Base-by-base conservation (phyloP, 2,888 invertebrate species). In the Norana najaformis region DNA sequence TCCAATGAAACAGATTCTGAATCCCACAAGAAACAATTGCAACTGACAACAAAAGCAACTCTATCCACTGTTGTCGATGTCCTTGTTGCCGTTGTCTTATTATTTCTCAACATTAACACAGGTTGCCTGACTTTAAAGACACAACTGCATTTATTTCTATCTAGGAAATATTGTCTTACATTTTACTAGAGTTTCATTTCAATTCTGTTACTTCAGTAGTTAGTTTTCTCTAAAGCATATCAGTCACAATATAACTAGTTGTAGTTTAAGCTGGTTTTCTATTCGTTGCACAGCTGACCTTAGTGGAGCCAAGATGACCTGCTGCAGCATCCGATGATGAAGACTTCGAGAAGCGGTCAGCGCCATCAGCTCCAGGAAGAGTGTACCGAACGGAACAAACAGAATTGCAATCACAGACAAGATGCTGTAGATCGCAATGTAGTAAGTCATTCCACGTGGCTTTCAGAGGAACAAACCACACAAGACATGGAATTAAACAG, bases 281-380 rank as follows among this genome's bases (percentile, higher is more conserved):
- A 20, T 34, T 8, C 4, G 30, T 35, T 30, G 23, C 30, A 1
- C 6, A 39, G 20, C 5, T 5, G 88, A 30, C 90, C 89, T 89
- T 38, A 89, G 88, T 38, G 97, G 96, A 92, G 96, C 96, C 93
- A 96, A 95, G 91, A 97, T 95, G 91, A 97, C 95, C 91, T 96
- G 96, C 92, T 96, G 95, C 92, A 97, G 95, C 94, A 97, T 96
- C 83, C 91, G 83, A 89, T 96, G 95, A 95, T 97, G 97, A 89
- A 97, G 95, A 89, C 95, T 94, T 93, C 96, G 96, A 89, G 97
- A 96, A 0, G 97, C 97, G 91, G 92, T 92, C 14, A 94, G 91
- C 18, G 93, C 93, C 14, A 94, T 93, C 88, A 82, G 92, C 91
- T 94, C 94, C 8, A 94, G 92, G 18, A 96, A 95, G 85, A 89